Conservation (phyloP, 1,140 invertebrate genomes). For the Aradophagus sp. region DNA sequence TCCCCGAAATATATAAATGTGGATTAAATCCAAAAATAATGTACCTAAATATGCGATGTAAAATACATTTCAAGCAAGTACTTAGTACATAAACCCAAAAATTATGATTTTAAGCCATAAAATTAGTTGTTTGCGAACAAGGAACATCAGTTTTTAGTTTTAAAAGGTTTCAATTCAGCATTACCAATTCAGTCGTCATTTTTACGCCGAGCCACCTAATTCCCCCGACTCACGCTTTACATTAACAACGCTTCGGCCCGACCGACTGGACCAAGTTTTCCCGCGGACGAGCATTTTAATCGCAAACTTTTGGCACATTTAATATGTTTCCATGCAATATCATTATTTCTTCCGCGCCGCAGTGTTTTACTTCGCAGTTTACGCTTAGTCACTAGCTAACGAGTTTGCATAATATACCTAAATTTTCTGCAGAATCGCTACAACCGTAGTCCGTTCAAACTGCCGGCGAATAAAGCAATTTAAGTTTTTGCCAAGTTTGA, state of each 20-base stretch:
- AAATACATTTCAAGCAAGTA: too few relatives aligned
- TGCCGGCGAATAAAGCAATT: conserved; percentile 46
- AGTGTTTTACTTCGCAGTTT: conserved; percentile 44
- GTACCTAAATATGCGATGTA: too few relatives aligned
- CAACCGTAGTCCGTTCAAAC: conserved; percentile 29
- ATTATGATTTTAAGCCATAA: too few relatives aligned
- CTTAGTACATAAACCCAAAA: too few relatives aligned
- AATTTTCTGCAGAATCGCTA: conserved; percentile 53
- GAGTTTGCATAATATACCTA: conserved; percentile 55
- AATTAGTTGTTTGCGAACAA: too few relatives aligned
- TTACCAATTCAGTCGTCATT: too few relatives aligned
- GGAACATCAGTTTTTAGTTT: too few relatives aligned
- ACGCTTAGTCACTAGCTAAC: conserved; percentile 52
- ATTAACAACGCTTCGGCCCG: conserved; percentile 32
- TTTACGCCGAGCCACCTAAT: background rate
- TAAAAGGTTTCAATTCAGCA: too few relatives aligned
- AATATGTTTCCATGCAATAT: conserved; percentile 48
- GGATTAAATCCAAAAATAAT: too few relatives aligned
- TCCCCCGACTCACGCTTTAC: conserved; percentile 23
- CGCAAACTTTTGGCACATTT: conserved; percentile 52
- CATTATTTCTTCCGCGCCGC: conserved; percentile 51
- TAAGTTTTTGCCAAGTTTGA: conserved; percentile 54
- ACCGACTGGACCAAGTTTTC: conserved; percentile 35
- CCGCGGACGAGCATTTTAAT: conserved; percentile 28
- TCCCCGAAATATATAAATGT: too few relatives aligned